Percentiles rank a stretch among this genome's conserved stretches.
These are phyloP conservation scores for Lamprologus ornatipinnis DNA, from an alignment of 2,113 vertebrate genomes.

Conservation along the genomic window DNA sequence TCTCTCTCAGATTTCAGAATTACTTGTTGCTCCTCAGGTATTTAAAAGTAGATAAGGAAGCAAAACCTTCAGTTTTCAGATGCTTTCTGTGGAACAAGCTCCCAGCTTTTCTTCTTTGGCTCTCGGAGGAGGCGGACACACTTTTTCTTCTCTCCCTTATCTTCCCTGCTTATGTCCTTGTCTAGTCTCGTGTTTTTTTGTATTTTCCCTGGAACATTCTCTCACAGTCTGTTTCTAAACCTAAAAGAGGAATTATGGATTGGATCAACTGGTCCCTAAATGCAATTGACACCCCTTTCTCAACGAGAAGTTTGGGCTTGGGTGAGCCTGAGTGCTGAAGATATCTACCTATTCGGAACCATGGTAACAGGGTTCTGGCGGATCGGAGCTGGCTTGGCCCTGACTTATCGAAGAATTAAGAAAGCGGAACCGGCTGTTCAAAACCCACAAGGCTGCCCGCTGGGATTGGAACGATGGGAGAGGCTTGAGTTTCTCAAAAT, in stretches of 20 bases:
- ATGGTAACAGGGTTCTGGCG: accelerated
- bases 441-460: accelerated
- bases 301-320: accelerated
- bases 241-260: background rate
- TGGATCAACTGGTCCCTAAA: too few species aligned
- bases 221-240: background rate
- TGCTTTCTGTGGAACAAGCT: background rate
- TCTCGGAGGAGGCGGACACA: background rate
- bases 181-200: background rate
- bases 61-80: background rate
- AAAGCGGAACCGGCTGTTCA: accelerated
- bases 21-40: background rate
- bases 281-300: background rate
- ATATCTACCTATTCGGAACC: background rate
- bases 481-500: background rate
- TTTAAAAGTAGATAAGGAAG: background rate
- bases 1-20: background rate
- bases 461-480: background rate
- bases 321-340: background rate
- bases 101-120: background rate
- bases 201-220: accelerated
- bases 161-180: background rate
- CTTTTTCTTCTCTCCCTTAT: background rate
- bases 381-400: background rate
- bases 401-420: background rate